Conservation (phyloP, 2,797 vertebrate species). For the Podarcis lilfordi region DNA sequence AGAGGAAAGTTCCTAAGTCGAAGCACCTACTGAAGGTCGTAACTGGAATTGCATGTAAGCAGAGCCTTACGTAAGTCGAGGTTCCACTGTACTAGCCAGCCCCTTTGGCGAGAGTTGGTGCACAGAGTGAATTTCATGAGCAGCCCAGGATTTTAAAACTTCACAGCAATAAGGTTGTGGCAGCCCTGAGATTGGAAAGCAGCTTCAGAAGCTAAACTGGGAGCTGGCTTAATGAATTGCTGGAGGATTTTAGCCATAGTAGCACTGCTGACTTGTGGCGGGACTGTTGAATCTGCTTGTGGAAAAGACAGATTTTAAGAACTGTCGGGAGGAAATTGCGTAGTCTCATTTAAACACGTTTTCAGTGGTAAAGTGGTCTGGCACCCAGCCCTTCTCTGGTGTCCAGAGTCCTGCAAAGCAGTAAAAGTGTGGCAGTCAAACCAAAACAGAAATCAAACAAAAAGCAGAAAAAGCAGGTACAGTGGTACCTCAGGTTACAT, state of each 20-base stretch:
- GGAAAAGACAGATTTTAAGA: not conserved
- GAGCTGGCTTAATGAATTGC: not conserved
- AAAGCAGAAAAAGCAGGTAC: not conserved
- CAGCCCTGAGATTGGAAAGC: not conserved
- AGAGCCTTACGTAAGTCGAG: too few species aligned
- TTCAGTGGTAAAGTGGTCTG: not conserved
- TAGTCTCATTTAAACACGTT: not conserved
- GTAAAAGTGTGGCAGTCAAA: not conserved
- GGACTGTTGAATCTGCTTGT: not conserved
- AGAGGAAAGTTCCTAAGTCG: too few species aligned
- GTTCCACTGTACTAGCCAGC: not conserved
- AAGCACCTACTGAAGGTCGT: too few species aligned
- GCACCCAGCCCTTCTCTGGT: not conserved
- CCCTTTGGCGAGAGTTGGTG: not conserved
- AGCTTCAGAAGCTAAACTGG: not conserved
- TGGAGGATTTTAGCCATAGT: not conserved
- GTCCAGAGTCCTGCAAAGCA: too few species aligned
- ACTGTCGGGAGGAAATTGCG: not conserved
- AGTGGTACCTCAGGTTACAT: too few species aligned
- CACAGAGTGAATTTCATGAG: not conserved
- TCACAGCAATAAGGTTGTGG: not conserved
- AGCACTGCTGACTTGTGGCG: not conserved
- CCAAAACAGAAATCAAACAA: too few species aligned
- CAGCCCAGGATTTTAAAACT: not conserved
- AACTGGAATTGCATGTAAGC: too few species aligned